Evolutionary conservation across 2,113 vertebrate genomes (phyloP).

Genomic region (Neopipo cinnamomea): DNA sequence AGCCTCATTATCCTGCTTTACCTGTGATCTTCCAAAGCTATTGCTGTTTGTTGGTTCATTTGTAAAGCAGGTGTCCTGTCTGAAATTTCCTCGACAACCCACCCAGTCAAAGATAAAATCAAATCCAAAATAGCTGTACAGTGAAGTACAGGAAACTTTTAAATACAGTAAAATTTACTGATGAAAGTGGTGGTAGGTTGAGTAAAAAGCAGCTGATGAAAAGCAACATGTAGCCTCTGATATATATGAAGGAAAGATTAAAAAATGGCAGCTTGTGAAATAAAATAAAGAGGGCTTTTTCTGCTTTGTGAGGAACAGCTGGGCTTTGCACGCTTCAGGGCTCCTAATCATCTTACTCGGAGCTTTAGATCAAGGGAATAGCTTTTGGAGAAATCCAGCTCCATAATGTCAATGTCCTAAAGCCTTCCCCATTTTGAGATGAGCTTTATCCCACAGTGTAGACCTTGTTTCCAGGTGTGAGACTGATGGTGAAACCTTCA

Average conservation of each 20-base stretch:
- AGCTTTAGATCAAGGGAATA: background rate
- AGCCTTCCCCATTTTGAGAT: accelerated
- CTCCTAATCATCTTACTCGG: background rate
- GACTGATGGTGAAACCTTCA: background rate
- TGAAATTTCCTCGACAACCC: background rate
- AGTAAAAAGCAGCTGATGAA: background rate
- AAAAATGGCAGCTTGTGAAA: background rate
- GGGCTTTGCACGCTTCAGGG: background rate
- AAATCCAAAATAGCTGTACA: background rate
- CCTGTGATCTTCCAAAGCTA: background rate
- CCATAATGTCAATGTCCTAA: background rate
- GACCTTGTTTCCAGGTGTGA: background rate
- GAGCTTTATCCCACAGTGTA: accelerated
- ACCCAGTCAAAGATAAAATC: background rate
- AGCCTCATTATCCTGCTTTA: background rate
- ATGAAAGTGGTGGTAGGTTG: background rate
- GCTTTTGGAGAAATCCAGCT: background rate
- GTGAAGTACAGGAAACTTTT: background rate
- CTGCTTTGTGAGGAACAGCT: background rate
- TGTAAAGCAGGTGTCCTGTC: background rate
- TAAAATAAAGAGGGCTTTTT: background rate
- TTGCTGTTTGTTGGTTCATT: slow-evolving; percentile 2
- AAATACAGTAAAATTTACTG: background rate
- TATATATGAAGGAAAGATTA: background rate
- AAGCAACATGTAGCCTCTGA: background rate